Conservation (phyloP, 2,888 invertebrate species). For the Entomobrya multifasciata region DNA sequence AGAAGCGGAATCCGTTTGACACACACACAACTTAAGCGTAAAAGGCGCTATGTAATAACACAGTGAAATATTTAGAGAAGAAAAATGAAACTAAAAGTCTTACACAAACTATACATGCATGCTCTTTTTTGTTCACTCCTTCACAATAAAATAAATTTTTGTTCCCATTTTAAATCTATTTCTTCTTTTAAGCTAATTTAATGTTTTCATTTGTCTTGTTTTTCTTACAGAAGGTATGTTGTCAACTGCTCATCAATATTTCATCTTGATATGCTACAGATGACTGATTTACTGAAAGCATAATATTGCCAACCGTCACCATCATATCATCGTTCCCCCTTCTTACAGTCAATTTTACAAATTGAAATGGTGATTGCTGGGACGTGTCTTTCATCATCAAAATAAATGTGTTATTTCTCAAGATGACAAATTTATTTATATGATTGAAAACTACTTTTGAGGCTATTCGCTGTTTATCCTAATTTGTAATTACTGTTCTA, state of each 20-base stretch:
- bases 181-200: conserved; percentile 61
- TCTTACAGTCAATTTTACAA: conserved; percentile 46
- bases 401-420: conserved; percentile 49
- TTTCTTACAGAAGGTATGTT: conserved; percentile 73
- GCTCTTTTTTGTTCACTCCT: no score
- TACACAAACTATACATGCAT: no score
- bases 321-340: no score
- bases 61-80: not conserved
- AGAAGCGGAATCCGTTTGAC: conserved; percentile 2
- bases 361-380: conserved; percentile 56
- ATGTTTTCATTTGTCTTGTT: conserved; percentile 70
- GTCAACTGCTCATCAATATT: conserved; percentile 69
- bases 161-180: conserved; percentile 12
- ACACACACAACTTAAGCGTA: not conserved
- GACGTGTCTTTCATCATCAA: conserved; percentile 55
- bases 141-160: conserved; percentile 41
- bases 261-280: conserved; percentile 60
- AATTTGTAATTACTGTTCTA: no score
- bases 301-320: conserved; percentile 43
- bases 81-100: no score
- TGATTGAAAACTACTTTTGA: conserved; percentile 9
- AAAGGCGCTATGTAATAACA: conserved; percentile 26
- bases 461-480: not conserved
- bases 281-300: conserved; percentile 44
- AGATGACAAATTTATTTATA: conserved; percentile 50